Evolutionary conservation across 2,888 invertebrate species (phyloP).

Genomic region (Drosophila maculinotata): DNA sequence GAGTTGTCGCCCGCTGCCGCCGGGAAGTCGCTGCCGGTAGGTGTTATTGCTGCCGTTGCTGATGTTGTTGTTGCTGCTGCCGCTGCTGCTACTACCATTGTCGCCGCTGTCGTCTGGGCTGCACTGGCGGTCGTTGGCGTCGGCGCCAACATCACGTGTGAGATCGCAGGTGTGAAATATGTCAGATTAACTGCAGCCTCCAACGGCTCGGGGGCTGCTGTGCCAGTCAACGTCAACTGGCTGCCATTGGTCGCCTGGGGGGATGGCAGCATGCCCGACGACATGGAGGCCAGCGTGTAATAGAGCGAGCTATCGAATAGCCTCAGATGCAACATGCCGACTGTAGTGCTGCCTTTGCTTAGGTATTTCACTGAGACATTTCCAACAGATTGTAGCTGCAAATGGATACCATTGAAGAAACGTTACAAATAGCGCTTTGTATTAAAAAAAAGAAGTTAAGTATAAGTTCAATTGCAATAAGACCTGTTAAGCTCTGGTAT

Average conservation of each 20-base stretch:
- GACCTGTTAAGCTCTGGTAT: constrained; percentile 21
- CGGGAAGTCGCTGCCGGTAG: constrained; percentile 44
- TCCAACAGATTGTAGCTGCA: constrained; percentile 24
- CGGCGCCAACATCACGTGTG: constrained; percentile 82
- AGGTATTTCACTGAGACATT: constrained; percentile 18
- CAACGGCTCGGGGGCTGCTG: constrained; percentile 22
- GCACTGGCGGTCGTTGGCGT: constrained; percentile 62
- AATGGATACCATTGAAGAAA: constrained; percentile 15
- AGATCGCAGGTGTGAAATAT: constrained; percentile 80
- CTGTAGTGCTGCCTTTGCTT: constrained; percentile 10
- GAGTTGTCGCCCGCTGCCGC: constrained; percentile 45
- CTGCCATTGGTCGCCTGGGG: constrained; percentile 57
- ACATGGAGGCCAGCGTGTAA: constrained; percentile 62
- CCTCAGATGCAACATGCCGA: constrained; percentile 68
- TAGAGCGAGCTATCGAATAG: constrained; percentile 71
- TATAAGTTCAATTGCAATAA: constrained; percentile 21
- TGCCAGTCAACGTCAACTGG: constrained; percentile 37
- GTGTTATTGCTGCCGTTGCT: constrained; percentile 36
- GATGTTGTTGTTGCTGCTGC: constrained; percentile 61
- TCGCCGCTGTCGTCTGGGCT: constrained; percentile 63
- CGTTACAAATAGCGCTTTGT: constrained; percentile 4
- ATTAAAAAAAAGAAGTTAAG: neutral
- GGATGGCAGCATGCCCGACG: constrained; percentile 52
- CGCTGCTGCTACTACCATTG: constrained; percentile 83
- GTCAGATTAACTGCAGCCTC: constrained; percentile 68